phyloP scores from a whole-genome alignment of 1,140 invertebrate species.

The Polypedilum vanderplanki region DNA sequence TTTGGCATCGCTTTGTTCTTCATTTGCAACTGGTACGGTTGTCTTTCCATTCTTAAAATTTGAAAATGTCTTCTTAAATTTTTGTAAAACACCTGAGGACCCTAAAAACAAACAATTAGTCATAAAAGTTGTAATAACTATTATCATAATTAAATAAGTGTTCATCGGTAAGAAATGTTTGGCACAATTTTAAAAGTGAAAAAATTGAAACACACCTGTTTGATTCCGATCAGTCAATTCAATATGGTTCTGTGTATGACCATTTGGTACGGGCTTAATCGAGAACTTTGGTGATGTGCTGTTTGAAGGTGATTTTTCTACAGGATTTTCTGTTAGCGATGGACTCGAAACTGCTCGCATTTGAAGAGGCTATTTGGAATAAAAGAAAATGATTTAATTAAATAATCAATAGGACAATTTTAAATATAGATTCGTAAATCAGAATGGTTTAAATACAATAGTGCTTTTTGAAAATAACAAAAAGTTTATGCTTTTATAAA shows the following conservation, averaged over 20 bases:
- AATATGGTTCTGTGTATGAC: conserved; percentile 7
- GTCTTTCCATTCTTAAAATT: conserved; percentile 36
- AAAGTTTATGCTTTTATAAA: too few relatives aligned
- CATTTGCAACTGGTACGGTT: conserved; percentile 34
- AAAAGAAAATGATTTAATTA: not conserved
- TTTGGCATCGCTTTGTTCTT: conserved; percentile 1
- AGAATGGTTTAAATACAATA: too few relatives aligned
- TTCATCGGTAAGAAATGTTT: not conserved
- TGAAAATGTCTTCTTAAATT: conserved; percentile 64
- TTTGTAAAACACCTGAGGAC: conserved; percentile 52
- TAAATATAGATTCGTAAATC: too few relatives aligned
- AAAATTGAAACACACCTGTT: not conserved
- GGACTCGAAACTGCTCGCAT: conserved; percentile 42
- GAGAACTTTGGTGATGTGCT: conserved; percentile 27
- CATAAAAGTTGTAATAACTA: not conserved
- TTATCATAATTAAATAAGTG: not conserved
- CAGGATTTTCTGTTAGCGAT: conserved; percentile 34
- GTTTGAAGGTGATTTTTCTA: conserved; percentile 25
- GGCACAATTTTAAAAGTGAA: not conserved
- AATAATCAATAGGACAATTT: too few relatives aligned
- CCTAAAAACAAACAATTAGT: not conserved
- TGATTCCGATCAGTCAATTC: conserved; percentile 27
- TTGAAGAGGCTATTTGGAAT: conserved; percentile 32
- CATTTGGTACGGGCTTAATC: conserved; percentile 11
- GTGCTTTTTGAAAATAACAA: too few relatives aligned